Evolutionary conservation across 2,113 vertebrate species (phyloP), one percentile per base, ranked within the genome.

Genomic region (Saguinus midas): DNA sequence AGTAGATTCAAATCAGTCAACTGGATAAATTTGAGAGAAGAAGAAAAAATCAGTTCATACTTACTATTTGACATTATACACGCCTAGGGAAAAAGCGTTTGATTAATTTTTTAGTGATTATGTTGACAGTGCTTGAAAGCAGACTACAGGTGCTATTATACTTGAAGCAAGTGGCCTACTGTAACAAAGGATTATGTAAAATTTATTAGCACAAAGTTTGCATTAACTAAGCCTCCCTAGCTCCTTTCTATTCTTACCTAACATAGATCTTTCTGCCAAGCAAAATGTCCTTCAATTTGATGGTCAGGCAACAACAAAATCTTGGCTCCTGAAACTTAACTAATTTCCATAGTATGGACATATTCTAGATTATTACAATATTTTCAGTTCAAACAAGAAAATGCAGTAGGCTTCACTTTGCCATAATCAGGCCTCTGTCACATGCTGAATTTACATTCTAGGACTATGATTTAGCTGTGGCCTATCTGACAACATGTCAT

Each of bases 31-130:
- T 57, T 81, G 23, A 58, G 8, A 85, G 40, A 17, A 86, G 16
- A 17, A 57, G 66, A 90, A 57, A 58, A 73, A 97, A 78, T 85
- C 27, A 76, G 70, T 37, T 84, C 21, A 90, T 45, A 55, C 3
- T 80, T 68, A 52, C 83, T 45, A 52, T 57, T 87, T 82, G 37
- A 58, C 50, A 93, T 80, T 90, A 61, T 52, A 73, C 87, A 88
- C 50, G 8, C 32, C 87, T 82, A 85, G 79, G 18, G n/a, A 40
- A 50, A 48, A 29, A 35, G 8, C 32, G 9, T 95, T 91, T 76
- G 43, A 82, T 94, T 83, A 94, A 97, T 82, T 95, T 98, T 91
- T 92, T 52, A 91, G 18, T 93, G 21, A 96, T 91, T 85, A 50
- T 32, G 35, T 68, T 82, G 91, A 81, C 37, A 94, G 8, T 64